Base-by-base conservation (phyloP, 1,140 invertebrate species). In the Pachypsylla venusta region DNA sequence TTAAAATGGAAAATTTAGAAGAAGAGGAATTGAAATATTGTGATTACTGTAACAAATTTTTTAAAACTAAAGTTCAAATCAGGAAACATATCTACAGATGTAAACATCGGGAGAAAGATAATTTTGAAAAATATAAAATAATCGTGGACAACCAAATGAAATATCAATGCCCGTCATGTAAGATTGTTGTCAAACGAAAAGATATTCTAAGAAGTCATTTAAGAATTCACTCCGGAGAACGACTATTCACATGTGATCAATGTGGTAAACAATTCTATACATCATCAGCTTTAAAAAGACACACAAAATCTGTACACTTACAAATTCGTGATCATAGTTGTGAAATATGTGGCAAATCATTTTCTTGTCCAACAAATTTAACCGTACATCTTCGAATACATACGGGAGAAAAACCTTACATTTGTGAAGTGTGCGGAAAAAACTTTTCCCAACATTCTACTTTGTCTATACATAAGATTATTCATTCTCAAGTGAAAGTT, bases 201-300 rank as follows among this genome's bases (percentile, higher is more conserved):
- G 91, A 95, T 71, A 91, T 94, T 68, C 71, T 95, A 35, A 94
- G 91, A 0, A 77, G 91, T 22, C 92, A 96, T 71, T 85, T 87
- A 64, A 77, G 89, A 57, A 96, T 94, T 55, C 92, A 96, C 70
- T 85, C 86, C 0, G 87, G 87, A 1, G 70, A 87, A 0, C 76
- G 87, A 7, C 89, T 88, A 0, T 91, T 84, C 68, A 77, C 81
- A 0, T 94, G 90, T 69, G 67, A 73, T 0, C 76, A 81, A 7
- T 95, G 92, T 61, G 83, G 82, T 0, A 94, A 94, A 71, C 76
- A 83, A 30, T 95, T 95, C 67, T 90, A 5, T n/a, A 48, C 42
- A 5, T 48, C 42, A n/a, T 5, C 42, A 19, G 42, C 7, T 22
- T 19, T 48, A 22, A 10, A 4, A 48, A 14, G 54, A 22, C 54